Conservation (phyloP, 2,797 vertebrate genomes). For the Sternarchorhynchus goeldii region DNA sequence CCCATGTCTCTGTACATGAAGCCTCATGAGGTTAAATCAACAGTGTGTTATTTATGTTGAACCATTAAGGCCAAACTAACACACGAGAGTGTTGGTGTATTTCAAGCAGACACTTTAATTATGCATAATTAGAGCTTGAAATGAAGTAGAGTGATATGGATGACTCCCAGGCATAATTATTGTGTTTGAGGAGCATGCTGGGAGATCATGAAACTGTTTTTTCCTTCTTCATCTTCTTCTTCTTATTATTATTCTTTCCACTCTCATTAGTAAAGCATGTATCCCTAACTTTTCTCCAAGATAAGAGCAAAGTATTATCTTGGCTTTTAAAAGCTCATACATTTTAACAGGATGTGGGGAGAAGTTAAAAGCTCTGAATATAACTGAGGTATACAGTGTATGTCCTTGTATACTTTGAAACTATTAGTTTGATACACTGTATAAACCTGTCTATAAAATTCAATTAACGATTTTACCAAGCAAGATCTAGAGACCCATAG, state of each 20-base stretch:
- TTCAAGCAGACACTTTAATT: slow-evolving; percentile 57
- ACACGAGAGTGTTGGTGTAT: slow-evolving; percentile 59
- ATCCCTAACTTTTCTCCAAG: slow-evolving; percentile 40
- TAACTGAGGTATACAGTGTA: neutral
- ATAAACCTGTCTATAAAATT: slow-evolving; percentile 7
- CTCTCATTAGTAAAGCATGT: slow-evolving; percentile 49
- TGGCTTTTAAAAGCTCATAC: too few species aligned
- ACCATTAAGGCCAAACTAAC: slow-evolving; percentile 40
- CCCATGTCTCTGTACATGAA: too few species aligned
- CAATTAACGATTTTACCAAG: slow-evolving; percentile 8
- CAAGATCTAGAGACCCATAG: neutral
- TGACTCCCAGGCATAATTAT: slow-evolving; percentile 58
- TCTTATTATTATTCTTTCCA: slow-evolving; percentile 19
- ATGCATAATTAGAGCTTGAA: slow-evolving; percentile 55
- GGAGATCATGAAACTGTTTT: slow-evolving; percentile 39
- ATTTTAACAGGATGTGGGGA: neutral
- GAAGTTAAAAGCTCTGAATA: neutral
- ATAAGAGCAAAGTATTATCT: slow-evolving; percentile 36
- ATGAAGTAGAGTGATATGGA: slow-evolving; percentile 51
- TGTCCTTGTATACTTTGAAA: neutral
- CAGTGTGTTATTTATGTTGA: slow-evolving; percentile 13
- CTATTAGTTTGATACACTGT: slow-evolving; percentile 6
- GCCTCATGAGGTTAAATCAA: slow-evolving; percentile 3
- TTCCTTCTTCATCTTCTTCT: neutral
- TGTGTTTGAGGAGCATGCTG: slow-evolving; percentile 44